Conservation (phyloP, 1,140 invertebrate species). For the Zaprionus africanus region DNA sequence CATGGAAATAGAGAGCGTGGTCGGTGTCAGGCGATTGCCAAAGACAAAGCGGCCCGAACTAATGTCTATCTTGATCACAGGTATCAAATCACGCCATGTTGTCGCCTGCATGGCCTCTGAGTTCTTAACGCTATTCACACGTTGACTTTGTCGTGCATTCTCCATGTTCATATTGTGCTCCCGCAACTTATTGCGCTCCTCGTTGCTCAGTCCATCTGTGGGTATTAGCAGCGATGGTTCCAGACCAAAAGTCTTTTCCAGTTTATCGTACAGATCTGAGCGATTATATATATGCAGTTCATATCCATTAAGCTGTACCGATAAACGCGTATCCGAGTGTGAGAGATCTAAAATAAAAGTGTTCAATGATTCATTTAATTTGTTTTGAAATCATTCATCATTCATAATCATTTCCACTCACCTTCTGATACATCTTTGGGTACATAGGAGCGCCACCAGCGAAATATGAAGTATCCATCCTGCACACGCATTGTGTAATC, state of each 20-base stretch:
- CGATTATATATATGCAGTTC: constrained; percentile 98
- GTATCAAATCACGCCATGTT: constrained; percentile 98
- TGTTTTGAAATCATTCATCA: neutral
- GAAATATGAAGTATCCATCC: constrained; percentile 98
- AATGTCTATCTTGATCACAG: constrained; percentile 97
- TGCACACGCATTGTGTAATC: constrained; percentile 97
- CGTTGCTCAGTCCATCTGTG: constrained; percentile 65
- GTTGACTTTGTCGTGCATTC: constrained; percentile 86
- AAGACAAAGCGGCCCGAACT: constrained; percentile 96
- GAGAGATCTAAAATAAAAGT: constrained; percentile 91
- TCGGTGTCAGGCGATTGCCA: constrained; percentile 97
- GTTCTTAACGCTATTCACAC: constrained; percentile 86
- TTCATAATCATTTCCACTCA: constrained; percentile 74
- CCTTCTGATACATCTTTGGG: constrained; percentile 97
- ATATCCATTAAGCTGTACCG: constrained; percentile 97
- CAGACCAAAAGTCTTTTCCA: constrained; percentile 96
- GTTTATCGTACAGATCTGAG: constrained; percentile 93
- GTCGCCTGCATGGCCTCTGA: constrained; percentile 91
- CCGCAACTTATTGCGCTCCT: constrained; percentile 82
- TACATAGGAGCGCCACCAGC: constrained; percentile 98
- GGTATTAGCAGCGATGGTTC: constrained; percentile 90
- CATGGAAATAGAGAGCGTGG: constrained; percentile 95
- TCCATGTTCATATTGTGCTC: constrained; percentile 87
- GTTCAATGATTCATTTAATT: constrained; percentile 27
- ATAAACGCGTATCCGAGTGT: constrained; percentile 96